Conservation (phyloP, 2,797 vertebrate species). For the Sardinella longiceps region DNA sequence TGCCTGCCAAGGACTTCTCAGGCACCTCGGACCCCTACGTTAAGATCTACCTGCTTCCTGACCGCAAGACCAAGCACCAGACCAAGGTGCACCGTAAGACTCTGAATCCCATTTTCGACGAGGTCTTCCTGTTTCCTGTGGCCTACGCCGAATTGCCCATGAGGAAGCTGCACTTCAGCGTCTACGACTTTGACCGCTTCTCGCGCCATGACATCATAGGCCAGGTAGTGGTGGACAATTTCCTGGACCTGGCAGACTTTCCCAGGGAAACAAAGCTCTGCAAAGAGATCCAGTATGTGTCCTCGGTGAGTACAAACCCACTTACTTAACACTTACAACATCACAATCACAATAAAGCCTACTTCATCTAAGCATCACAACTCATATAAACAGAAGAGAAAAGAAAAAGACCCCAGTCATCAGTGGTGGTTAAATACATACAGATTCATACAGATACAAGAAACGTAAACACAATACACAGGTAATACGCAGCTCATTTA, state of each 20-base stretch:
- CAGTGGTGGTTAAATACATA: not conserved
- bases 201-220: constrained; percentile 97
- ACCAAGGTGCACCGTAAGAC: constrained; percentile 99
- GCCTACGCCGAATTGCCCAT: constrained; percentile 92
- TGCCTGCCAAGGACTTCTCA: constrained; percentile 98
- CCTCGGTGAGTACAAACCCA: constrained; percentile 84
- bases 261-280: constrained; percentile 95
- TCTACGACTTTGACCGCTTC: constrained; percentile 98
- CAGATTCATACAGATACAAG: not conserved
- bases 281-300: constrained; percentile 94
- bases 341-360: not conserved
- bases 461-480: not conserved
- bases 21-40: constrained; percentile 98
- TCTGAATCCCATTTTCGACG: constrained; percentile 95
- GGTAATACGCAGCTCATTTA: not conserved
- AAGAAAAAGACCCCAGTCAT: not conserved
- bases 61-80: constrained; percentile 98
- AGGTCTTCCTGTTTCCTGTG: constrained; percentile 97
- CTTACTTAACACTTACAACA: not conserved
- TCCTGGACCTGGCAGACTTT: constrained; percentile 97
- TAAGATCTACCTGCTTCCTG: constrained; percentile 97
- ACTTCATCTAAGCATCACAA: not conserved
- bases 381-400: not conserved
- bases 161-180: constrained; percentile 96
- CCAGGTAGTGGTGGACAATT: constrained; percentile 97